Evolutionary conservation across 1,140 invertebrate genomes (phyloP).

Genomic region (Drosophila bocki): DNA sequence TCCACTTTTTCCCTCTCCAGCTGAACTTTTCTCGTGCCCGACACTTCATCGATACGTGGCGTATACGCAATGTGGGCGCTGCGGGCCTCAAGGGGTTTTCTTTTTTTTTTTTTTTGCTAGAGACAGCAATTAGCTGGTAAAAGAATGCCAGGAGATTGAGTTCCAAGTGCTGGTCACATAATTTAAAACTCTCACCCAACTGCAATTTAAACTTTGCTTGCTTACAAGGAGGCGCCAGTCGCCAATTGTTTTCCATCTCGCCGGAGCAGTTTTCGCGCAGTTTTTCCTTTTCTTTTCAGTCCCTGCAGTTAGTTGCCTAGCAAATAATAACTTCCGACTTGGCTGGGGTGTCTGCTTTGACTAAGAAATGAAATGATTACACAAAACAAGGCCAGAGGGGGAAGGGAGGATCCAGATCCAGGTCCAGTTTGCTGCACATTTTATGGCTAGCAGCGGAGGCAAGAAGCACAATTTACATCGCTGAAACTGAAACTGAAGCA

Average conservation of each 20-base stretch:
- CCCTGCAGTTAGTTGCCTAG: constrained; percentile 45
- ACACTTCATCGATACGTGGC: constrained; percentile 17
- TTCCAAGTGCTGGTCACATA: constrained; percentile 39
- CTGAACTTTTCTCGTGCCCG: not conserved
- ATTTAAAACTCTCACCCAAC: constrained; percentile 60
- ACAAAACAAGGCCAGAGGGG: constrained; percentile 34
- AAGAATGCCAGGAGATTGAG: constrained; percentile 29
- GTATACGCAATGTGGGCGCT: constrained; percentile 28
- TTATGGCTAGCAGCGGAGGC: constrained; percentile 39
- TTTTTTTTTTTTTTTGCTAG: not conserved
- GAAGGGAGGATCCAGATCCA: not conserved
- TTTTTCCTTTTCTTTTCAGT: constrained; percentile 9
- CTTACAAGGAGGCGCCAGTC: constrained; percentile 23
- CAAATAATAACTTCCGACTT: constrained; percentile 63
- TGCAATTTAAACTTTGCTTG: constrained; percentile 63
- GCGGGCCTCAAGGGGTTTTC: not conserved
- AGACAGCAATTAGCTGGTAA: constrained; percentile 40
- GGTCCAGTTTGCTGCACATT: constrained; percentile 29
- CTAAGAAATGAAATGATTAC: constrained; percentile 67
- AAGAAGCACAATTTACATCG: constrained; percentile 39
- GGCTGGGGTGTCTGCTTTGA: constrained; percentile 48
- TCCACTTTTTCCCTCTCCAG: not conserved
- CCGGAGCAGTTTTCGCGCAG: not conserved
- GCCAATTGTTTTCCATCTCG: constrained; percentile 50
- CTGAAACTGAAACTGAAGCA: constrained; percentile 15